These are phyloP conservation scores for Brevipalpus yothersi DNA, from an alignment of 1,140 invertebrate genomes.

Conservation along the genomic window DNA sequence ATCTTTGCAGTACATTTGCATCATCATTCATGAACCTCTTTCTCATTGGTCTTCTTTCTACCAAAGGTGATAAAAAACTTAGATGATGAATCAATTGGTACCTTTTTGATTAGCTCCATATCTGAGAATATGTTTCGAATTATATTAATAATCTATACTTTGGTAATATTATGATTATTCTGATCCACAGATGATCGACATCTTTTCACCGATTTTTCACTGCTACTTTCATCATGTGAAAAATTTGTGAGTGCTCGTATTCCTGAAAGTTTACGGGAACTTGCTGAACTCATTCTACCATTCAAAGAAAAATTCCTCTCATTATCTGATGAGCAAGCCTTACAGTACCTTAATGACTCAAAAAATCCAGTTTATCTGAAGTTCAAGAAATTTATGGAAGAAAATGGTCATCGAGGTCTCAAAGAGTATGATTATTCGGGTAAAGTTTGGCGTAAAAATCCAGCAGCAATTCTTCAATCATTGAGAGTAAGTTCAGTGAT, in stretches of 20 bases:
- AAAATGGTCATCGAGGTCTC: conserved; percentile 36
- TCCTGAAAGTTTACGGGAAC: conserved; percentile 15
- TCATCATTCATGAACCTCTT: too few species aligned
- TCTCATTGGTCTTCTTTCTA: too few species aligned
- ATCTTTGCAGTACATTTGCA: too few species aligned
- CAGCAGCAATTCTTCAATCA: conserved; percentile 30
- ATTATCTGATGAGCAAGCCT: not conserved
- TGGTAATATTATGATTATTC: not conserved
- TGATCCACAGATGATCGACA: not conserved
- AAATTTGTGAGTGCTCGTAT: conserved; percentile 43
- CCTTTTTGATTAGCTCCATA: too few species aligned
- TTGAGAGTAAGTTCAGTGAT: conserved; percentile 25
- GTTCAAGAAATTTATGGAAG: conserved; percentile 15
- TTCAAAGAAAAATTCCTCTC: not conserved
- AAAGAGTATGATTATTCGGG: conserved; percentile 43
- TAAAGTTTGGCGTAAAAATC: conserved; percentile 37
- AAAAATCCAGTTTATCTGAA: not conserved
- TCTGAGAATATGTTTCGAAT: too few species aligned
- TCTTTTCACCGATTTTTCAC: conserved; percentile 33
- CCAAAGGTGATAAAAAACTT: too few species aligned
- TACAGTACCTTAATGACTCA: not conserved
- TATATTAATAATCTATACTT: too few species aligned
- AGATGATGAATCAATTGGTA: too few species aligned
- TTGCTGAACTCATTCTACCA: not conserved
- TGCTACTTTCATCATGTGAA: conserved; percentile 33